Evolutionary conservation across 30 jellyfish, hydroid and myxozoan species (phyloP).

Genomic region (Clytia hemisphaerica): DNA sequence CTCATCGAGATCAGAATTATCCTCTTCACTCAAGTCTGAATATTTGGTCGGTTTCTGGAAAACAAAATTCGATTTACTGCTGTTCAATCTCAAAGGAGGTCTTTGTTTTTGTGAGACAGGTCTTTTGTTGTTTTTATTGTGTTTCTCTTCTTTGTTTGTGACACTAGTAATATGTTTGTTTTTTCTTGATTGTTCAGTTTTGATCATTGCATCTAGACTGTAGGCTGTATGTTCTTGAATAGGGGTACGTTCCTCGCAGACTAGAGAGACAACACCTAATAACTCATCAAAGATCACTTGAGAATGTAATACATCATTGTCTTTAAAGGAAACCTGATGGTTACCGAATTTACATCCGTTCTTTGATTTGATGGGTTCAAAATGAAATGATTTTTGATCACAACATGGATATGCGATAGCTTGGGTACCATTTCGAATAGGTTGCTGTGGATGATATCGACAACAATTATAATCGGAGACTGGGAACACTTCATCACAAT

Average conservation of each 20-base stretch:
- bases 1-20: constrained; percentile 1
- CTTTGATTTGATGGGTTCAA: constrained; percentile 39
- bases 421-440: not conserved
- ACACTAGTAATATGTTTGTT: no score
- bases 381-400: constrained; percentile 36
- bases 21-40: constrained; percentile 6
- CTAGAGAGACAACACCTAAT: constrained; percentile 14
- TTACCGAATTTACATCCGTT: constrained; percentile 32
- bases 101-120: constrained; percentile 4
- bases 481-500: constrained; percentile 59
- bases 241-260: not conserved
- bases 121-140: not conserved
- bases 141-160: not conserved
- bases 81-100: no score
- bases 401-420: constrained; percentile 69
- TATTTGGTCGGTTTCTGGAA: no score
- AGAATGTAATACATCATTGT: not conserved
- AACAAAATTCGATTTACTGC: not conserved
- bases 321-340: constrained; percentile 6
- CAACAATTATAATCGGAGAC: constrained; percentile 57
- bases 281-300: constrained; percentile 8
- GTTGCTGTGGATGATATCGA: constrained; percentile 62
- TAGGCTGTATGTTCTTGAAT: not conserved
- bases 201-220: not conserved
- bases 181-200: no score